Evolutionary conservation across 2,888 invertebrate genomes (phyloP), one percentile per base, ranked within the genome.

Genomic region (Pilophorus perplexus): DNA sequence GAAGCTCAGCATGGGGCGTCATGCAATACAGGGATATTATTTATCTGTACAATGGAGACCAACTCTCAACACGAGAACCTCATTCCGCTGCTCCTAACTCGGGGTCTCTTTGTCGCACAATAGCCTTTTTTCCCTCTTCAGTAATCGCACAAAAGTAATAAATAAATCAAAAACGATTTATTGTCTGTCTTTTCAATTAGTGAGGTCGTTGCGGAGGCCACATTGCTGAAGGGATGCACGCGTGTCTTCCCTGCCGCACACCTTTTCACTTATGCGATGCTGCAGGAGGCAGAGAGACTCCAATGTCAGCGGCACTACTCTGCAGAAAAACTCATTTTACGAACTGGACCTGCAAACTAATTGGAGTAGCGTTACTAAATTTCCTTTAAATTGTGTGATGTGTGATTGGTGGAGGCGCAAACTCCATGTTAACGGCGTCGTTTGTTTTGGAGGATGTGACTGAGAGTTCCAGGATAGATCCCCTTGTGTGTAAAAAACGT

Each of bases 11-110:
- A 46, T 62, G 62, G 62, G 44, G 62, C 46, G 44, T 62, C 62
- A 62, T 62, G 62, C 62, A 46, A 62, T 62, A 18, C 62, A 28
- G 20, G 62, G 62, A 46, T 62, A 62, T 62, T 62, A 62, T 62
- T 62, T 62, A 62, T 62, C 62, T 33, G 44, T 40, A 62, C 62
- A 62, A 62, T 62, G 62, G 62, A 28, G 23, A 8, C 46, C 8
- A 25, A 14, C 27, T 28, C 60, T 42, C 42, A 44, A 62, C 62
- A 62, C 62, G 62, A 59, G 37, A 59, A n/a, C 33, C 25, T 44
- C 33, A 33, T 33, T 33, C 33, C 12, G 12, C 33, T 33, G n/a
- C 33, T 50, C 25, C 52, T 27, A n/a, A 46, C 23, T 44, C 8
- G 18, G 42, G 14, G 59, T 16, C 62, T 62, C 28, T 62, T 62